A percentile compares a stretch with the other conserved stretches of the same genome.
Evolutionary conservation across 2,113 vertebrate species (phyloP).

Genomic region (Desmodus rotundus): DNA sequence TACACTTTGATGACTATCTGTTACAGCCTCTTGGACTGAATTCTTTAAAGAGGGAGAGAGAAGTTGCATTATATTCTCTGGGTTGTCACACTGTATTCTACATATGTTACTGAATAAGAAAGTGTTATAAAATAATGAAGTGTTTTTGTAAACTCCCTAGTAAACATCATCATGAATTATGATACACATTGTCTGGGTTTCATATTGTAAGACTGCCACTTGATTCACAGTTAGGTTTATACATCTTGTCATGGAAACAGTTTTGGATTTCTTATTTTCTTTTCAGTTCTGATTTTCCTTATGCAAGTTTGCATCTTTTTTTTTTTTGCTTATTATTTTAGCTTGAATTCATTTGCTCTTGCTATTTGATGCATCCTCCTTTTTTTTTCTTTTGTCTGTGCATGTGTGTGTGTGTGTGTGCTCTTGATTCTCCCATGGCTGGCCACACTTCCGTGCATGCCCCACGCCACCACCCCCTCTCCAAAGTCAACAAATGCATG

Average conservation of each 20-base stretch:
- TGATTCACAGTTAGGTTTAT: slow-evolving; percentile 82
- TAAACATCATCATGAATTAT: slow-evolving; percentile 83
- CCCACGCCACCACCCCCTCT: slow-evolving; percentile 84
- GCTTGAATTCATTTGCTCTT: slow-evolving; percentile 79
- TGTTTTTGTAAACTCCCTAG: slow-evolving; percentile 81
- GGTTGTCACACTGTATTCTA: slow-evolving; percentile 73
- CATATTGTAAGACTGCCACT: slow-evolving; percentile 81
- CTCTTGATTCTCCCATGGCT: slow-evolving; percentile 79
- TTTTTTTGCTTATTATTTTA: slow-evolving; percentile 80
- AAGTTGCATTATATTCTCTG: slow-evolving; percentile 76
- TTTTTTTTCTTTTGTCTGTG: slow-evolving; percentile 83
- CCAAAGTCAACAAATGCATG: slow-evolving; percentile 88
- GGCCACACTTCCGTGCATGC: slow-evolving; percentile 85
- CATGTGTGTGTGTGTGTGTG: slow-evolving; percentile 9
- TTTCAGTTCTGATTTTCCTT: slow-evolving; percentile 83
- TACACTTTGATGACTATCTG: slow-evolving; percentile 76
- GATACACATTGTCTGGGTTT: slow-evolving; percentile 83
- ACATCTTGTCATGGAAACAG: slow-evolving; percentile 84
- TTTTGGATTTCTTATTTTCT: slow-evolving; percentile 81
- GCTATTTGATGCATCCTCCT: slow-evolving; percentile 83
- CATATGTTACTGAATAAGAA: slow-evolving; percentile 79
- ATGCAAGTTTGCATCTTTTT: slow-evolving; percentile 76
- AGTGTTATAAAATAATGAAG: slow-evolving; percentile 82
- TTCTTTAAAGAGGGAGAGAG: slow-evolving; percentile 70
- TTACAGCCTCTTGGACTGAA: slow-evolving; percentile 76